phyloP scores from a whole-genome alignment of 2,113 vertebrate genomes.

The Marmota flaviventris region DNA sequence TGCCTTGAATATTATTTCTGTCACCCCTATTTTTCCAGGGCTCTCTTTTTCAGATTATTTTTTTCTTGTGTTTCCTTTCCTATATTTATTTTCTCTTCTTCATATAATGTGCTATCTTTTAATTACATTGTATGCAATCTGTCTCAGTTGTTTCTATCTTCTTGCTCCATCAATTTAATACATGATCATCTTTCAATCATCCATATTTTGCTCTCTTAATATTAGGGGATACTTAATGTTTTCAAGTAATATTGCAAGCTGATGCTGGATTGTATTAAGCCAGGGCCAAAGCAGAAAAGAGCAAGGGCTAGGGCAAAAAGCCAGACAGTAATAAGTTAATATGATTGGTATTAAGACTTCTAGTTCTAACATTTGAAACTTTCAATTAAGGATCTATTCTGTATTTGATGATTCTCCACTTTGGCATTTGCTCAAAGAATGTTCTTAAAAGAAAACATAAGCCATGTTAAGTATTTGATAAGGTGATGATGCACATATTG shows the following conservation, averaged over 20 bases:
- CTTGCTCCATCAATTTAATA: not conserved
- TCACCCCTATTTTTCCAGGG: not conserved
- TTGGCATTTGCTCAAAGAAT: constrained; percentile 15
- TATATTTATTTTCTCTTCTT: constrained; percentile 45
- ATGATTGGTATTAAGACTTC: not conserved
- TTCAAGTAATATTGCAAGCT: constrained; percentile 37
- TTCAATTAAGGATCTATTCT: not conserved
- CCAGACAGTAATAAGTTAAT: not conserved
- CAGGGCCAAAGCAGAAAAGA: not conserved
- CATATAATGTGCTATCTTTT: constrained; percentile 3
- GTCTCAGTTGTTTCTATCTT: constrained; percentile 12
- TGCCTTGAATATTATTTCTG: not conserved
- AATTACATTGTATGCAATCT: not conserved
- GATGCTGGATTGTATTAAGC: not conserved
- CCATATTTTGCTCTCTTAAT: not conserved
- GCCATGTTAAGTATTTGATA: not conserved
- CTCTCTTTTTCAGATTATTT: constrained; percentile 17
- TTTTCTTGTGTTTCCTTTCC: not conserved
- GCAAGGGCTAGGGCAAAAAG: not conserved
- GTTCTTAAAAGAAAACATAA: not conserved
- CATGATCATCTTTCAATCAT: constrained; percentile 49
- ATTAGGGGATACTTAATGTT: constrained; percentile 11
- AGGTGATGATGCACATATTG: not conserved
- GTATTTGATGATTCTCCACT: not conserved
- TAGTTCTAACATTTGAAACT: not conserved